These are phyloP conservation scores for Agraylea sexmaculata DNA, from an alignment of 1,140 invertebrate species.

Conservation along the genomic window DNA sequence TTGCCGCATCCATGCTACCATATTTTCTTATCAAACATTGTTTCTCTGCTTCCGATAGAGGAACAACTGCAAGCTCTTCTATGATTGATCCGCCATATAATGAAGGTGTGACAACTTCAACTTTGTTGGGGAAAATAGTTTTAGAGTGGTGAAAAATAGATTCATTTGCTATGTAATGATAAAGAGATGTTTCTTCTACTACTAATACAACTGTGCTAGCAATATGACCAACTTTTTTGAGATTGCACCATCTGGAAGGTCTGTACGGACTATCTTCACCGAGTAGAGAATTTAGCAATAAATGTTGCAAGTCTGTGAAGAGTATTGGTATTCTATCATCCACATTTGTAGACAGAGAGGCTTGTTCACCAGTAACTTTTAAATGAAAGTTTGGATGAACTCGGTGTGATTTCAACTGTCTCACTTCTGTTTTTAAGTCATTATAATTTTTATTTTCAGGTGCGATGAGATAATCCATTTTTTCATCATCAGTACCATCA, in stretches of 20 bases:
- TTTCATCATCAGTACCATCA: slow-evolving; percentile 12
- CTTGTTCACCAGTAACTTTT: slow-evolving; percentile 47
- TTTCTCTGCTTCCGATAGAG: slow-evolving; percentile 56
- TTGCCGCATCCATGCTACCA: slow-evolving; percentile 54
- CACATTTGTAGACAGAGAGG: slow-evolving; percentile 39
- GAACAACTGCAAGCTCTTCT: slow-evolving; percentile 65
- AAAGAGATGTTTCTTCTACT: slow-evolving; percentile 62
- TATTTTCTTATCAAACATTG: slow-evolving; percentile 49
- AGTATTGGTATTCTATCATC: slow-evolving; percentile 61
- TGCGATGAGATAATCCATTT: slow-evolving; percentile 5
- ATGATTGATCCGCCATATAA: slow-evolving; percentile 57
- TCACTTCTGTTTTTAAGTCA: slow-evolving; percentile 29
- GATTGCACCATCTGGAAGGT: slow-evolving; percentile 64
- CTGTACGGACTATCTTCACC: slow-evolving; percentile 55
- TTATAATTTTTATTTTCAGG: slow-evolving; percentile 13
- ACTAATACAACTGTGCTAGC: slow-evolving; percentile 60
- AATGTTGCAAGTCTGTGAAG: slow-evolving; percentile 69
- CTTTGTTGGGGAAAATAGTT: slow-evolving; percentile 46
- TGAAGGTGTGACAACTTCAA: slow-evolving; percentile 63
- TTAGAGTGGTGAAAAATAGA: slow-evolving; percentile 46
- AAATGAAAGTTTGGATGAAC: slow-evolving; percentile 49
- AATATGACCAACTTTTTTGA: slow-evolving; percentile 60
- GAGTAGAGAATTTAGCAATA: slow-evolving; percentile 63
- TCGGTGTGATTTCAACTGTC: slow-evolving; percentile 43
- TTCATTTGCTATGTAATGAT: slow-evolving; percentile 57